phyloP scores from a whole-genome alignment of 2,888 invertebrate species.

The Aphodius granarius region DNA sequence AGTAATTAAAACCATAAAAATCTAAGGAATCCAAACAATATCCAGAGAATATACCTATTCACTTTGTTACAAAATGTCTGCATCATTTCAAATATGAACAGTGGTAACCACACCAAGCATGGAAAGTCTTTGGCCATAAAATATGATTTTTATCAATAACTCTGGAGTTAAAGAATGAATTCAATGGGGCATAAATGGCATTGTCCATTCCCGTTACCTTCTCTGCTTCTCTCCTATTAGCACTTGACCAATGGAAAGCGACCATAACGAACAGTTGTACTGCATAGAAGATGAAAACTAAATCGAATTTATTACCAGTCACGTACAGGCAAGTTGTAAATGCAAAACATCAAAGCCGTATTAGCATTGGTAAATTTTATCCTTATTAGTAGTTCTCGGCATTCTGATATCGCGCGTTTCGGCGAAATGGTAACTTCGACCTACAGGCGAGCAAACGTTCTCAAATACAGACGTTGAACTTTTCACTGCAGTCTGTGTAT shows the following conservation, averaged over 20 bases:
- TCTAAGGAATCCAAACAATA: too few relatives aligned
- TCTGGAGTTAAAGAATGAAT: too few relatives aligned
- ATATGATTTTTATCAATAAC: too few relatives aligned
- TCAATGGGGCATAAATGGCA: neutral
- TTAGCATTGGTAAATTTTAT: neutral
- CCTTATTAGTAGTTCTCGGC: conserved; percentile 8
- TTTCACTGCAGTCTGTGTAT: conserved; percentile 17
- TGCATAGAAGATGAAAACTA: neutral
- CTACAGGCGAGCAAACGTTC: neutral
- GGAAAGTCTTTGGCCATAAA: too few relatives aligned
- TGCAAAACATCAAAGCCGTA: neutral
- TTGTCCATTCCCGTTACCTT: too few relatives aligned
- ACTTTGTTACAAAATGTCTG: too few relatives aligned
- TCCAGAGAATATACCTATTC: too few relatives aligned
- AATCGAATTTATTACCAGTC: neutral
- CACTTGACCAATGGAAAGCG: neutral
- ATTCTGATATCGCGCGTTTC: neutral
- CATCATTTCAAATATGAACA: too few relatives aligned
- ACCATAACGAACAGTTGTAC: neutral
- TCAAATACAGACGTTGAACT: conserved; percentile 22
- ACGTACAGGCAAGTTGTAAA: neutral
- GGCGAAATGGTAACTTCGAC: neutral
- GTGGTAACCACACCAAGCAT: too few relatives aligned
- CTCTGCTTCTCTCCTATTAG: too few relatives aligned
- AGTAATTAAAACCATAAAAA: too few relatives aligned